Conservation (phyloP, 2,888 invertebrate genomes). For the Gasteruption jaculator region DNA sequence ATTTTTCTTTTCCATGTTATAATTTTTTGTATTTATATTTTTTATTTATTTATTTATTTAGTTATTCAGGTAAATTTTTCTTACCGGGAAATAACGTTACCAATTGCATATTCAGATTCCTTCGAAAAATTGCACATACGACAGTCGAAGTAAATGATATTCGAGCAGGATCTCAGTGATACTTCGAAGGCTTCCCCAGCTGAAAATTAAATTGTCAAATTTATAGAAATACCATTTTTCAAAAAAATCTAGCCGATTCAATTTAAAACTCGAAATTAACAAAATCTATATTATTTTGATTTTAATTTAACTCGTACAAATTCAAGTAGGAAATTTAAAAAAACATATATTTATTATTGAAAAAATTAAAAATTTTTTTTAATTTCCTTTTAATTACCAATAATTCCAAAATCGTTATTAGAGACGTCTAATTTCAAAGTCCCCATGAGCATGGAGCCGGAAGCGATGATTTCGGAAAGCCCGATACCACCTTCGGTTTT, state of each 20-base stretch:
- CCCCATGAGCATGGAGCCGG: slow-evolving; percentile 25
- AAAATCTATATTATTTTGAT: too few species aligned
- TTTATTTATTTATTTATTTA: too few species aligned
- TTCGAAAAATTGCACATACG: slow-evolving; percentile 42
- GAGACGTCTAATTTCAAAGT: slow-evolving; percentile 33
- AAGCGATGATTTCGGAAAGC: slow-evolving; percentile 34
- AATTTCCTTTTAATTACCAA: slow-evolving; percentile 31
- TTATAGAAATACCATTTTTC: too few species aligned
- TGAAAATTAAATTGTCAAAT: slow-evolving; percentile 20
- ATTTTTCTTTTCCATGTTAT: too few species aligned
- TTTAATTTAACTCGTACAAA: too few species aligned
- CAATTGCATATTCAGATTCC: slow-evolving; percentile 36
- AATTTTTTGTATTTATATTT: too few species aligned
- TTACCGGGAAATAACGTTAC: slow-evolving; percentile 34
- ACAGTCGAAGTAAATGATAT: slow-evolving; percentile 31
- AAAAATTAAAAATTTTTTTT: too few species aligned
- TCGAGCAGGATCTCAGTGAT: slow-evolving; percentile 27
- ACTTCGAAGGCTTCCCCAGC: slow-evolving; percentile 36
- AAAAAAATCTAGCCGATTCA: too few species aligned
- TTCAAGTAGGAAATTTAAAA: too few species aligned
- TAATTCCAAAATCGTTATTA: slow-evolving; percentile 38
- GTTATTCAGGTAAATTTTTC: slow-evolving; percentile 3
- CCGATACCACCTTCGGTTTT: slow-evolving; percentile 30
- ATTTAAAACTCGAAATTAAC: too few species aligned
- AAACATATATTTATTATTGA: too few species aligned